Evolutionary conservation across 1,140 invertebrate species (phyloP), one percentile per base, ranked within the genome.

Genomic region (Drosophila saltans): DNA sequence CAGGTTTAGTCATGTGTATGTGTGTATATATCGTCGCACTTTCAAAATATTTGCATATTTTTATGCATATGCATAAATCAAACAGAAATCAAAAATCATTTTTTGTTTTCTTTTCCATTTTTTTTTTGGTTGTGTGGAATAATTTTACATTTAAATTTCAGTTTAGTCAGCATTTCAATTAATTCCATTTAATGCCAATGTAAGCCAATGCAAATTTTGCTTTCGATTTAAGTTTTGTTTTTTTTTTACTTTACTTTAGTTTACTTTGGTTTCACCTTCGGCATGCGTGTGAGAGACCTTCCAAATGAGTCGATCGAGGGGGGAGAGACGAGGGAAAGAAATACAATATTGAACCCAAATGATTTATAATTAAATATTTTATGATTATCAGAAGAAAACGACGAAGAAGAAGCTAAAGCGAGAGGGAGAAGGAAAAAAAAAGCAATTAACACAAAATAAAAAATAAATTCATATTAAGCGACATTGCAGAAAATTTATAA

Each of bases 361-460:
- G 78, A 88, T 89, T 89, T 72, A 89, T 84, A 89, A 89, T 89
- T 88, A 80, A 88, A 89, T 84, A 89, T 84, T 89, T 89, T 81
- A 89, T 78, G 81, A 78, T 84, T 89, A 89, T 84, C 45, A 76
- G 63, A 72, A 78, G 36, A 76, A 81, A 33, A 66, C 66, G 55
- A 63, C 16, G 45, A 21, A 16, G 16, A 52, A 52, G 45, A 2
- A 24, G 21, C 21, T 9, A 26, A 24, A 26, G 45, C 28, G 28
- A 24, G 45, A 8, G 45, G 1, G 16, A 48, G 3, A 24, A 6
- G 24, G 45, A 26, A 1, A 8, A 26, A 60, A 67, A 66, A 45
- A 73, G 66, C 73, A 74, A 74, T 73, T 69, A 74, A 69, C 62
- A 78, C 68, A 75, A 68, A 71, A 79, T 69, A 72, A 70, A 75